phyloP scores from a whole-genome alignment of 2,888 invertebrate genomes.

The Cotesia congregata region DNA sequence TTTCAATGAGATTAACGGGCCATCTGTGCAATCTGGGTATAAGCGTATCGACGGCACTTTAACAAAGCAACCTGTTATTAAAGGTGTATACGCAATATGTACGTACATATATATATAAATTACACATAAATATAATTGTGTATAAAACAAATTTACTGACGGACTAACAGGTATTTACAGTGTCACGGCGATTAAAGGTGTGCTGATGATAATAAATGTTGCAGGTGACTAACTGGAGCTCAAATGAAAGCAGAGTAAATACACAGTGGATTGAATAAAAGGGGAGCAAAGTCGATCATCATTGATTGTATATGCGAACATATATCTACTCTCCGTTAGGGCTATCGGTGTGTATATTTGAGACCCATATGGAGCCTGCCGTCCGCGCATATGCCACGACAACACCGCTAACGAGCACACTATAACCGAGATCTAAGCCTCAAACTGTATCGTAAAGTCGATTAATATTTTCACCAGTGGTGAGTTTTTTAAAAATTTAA shows the following conservation, averaged over 20 bases:
- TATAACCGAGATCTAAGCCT: conserved; percentile 51
- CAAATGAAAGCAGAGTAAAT: neutral
- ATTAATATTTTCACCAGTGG: conserved; percentile 11
- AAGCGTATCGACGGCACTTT: conserved; percentile 28
- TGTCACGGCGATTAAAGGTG: conserved; percentile 20
- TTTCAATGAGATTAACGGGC: conserved; percentile 71
- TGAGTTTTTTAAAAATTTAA: too few species aligned
- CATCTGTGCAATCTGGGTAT: conserved; percentile 68
- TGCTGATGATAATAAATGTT: conserved; percentile 7
- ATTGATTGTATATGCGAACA: conserved; percentile 26
- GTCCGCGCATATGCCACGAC: conserved; percentile 68
- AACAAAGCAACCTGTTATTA: conserved; percentile 43
- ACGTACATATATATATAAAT: too few species aligned
- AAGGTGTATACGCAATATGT: neutral
- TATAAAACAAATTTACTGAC: conserved; percentile 16
- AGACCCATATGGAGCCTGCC: conserved; percentile 70
- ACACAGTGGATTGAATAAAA: neutral
- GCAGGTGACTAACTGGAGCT: neutral
- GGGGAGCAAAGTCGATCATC: conserved; percentile 24
- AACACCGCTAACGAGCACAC: conserved; percentile 69
- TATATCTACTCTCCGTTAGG: conserved; percentile 40
- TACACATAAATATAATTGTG: neutral
- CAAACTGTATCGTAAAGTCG: conserved; percentile 22
- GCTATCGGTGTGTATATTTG: conserved; percentile 45
- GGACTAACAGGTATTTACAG: conserved; percentile 27